These are phyloP conservation scores for Micromesistius poutassou DNA, from an alignment of 2,797 vertebrate species.

Conservation along the genomic window DNA sequence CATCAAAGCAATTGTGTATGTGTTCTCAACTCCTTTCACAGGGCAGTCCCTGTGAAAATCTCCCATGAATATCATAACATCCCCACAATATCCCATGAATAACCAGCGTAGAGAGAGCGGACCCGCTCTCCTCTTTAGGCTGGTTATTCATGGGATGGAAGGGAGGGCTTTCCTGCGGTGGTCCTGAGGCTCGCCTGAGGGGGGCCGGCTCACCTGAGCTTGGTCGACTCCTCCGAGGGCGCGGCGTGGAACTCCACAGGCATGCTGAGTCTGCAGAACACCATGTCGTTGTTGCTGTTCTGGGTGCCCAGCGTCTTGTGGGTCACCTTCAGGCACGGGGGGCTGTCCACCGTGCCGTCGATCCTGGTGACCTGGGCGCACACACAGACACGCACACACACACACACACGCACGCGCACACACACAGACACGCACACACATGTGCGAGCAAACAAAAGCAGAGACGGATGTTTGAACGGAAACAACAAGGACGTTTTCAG, in stretches of 20 bases:
- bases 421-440: neutral
- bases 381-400: neutral
- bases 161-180: neutral
- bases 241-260: slow-evolving; percentile 84
- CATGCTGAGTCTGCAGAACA: slow-evolving; percentile 94
- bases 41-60: neutral
- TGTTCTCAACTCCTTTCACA: neutral
- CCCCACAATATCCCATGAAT: neutral
- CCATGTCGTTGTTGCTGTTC: slow-evolving; percentile 89
- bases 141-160: neutral
- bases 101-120: neutral
- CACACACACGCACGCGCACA: neutral
- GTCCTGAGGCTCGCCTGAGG: too few species aligned
- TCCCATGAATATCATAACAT: neutral
- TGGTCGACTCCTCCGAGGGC: slow-evolving; percentile 76
- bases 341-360: slow-evolving; percentile 90
- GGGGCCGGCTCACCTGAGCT: slow-evolving; percentile 72
- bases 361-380: slow-evolving; percentile 87
- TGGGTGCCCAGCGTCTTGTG: slow-evolving; percentile 98
- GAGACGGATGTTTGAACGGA: neutral
- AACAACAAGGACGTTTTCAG: neutral
- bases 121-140: neutral
- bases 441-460: neutral
- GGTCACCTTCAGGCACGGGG: slow-evolving; percentile 93
- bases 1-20: neutral